phyloP scores from a whole-genome alignment of 2,888 invertebrate species.

The Nomada flava region DNA sequence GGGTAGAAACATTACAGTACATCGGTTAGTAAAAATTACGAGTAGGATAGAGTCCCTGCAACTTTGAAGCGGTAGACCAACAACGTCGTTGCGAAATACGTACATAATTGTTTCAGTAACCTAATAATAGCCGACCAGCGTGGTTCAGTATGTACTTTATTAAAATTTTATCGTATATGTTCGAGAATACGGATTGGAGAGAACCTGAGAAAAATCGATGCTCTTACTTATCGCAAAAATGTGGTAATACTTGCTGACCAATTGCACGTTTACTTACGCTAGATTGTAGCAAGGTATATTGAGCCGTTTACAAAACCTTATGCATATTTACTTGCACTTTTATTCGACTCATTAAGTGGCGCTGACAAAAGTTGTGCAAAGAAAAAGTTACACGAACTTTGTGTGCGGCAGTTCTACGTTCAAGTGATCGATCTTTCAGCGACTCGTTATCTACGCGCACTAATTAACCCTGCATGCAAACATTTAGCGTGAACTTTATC shows the following conservation, averaged over 20 bases:
- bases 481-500: constrained; percentile 1
- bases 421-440: constrained; percentile 29
- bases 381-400: constrained; percentile 15
- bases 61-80: constrained; percentile 19
- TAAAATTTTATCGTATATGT: constrained; percentile 41
- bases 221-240: constrained; percentile 38
- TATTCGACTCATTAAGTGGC: constrained; percentile 33
- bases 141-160: neutral
- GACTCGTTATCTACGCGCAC: constrained; percentile 23
- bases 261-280: constrained; percentile 19
- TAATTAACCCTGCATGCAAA: constrained; percentile 40
- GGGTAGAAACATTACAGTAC: neutral
- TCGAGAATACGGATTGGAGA: constrained; percentile 3
- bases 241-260: constrained; percentile 27
- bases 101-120: neutral
- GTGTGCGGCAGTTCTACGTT: neutral
- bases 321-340: constrained; percentile 27
- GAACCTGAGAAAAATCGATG: constrained; percentile 41
- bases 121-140: constrained; percentile 14
- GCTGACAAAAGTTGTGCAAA: constrained; percentile 43
- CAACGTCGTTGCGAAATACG: neutral
- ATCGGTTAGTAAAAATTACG: neutral
- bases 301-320: constrained; percentile 29
- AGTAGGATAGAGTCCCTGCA: neutral
- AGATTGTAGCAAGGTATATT: neutral